Evolutionary conservation across 2,888 invertebrate genomes (phyloP), one percentile per base, ranked within the genome.

Genomic region (Macaria liturata): DNA sequence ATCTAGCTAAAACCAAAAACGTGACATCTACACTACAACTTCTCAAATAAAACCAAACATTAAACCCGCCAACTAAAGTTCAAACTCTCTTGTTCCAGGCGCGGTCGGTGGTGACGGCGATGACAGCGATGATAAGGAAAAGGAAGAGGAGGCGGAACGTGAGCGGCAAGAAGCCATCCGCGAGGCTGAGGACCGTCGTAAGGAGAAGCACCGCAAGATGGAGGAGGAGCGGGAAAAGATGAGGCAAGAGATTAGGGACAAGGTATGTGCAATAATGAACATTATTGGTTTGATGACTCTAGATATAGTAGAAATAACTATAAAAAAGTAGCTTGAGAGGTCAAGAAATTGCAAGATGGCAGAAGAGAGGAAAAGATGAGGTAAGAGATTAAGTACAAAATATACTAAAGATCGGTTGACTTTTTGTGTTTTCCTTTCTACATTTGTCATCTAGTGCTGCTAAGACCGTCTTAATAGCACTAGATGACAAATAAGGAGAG

Each of bases 151-250:
- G 93, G 97, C 97, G 82, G 98, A 98, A 94, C 96, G 98, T 84
- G 99, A 99, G 88, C 95, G 99, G 81, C 96, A 97, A 90, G 99
- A 99, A 91, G 99, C 99, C 80, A 97, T 99, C 92, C 94, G 96
- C 75, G 99, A 99, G 92, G 98, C 98, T 60, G 99, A 99, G 91
- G 99, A 99, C 75, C 94, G 98, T 79, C 95, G 99, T 89, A 98
- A 99, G 95, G 99, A 99, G 93, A 99, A 99, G 91, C 99, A 99
- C 92, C 95, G 99, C 83, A 99, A 99, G 93, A 98, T 99, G 98
- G 99, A 99, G 91, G 98, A 98, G 83, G 99, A 99, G 90, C 93
- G 99, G 71, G 99, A 99, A 93, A 98, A 97, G 93, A 98, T 99
- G 98, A 95, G 99, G 84, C 98, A 99, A 93, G 98, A 98, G 91